Percentiles rank a stretch among this genome's conserved stretches.
These are phyloP conservation scores for Umimayanthus kanabou DNA, from an alignment of 92 coral and sea anemone genomes.

Conservation along the genomic window DNA sequence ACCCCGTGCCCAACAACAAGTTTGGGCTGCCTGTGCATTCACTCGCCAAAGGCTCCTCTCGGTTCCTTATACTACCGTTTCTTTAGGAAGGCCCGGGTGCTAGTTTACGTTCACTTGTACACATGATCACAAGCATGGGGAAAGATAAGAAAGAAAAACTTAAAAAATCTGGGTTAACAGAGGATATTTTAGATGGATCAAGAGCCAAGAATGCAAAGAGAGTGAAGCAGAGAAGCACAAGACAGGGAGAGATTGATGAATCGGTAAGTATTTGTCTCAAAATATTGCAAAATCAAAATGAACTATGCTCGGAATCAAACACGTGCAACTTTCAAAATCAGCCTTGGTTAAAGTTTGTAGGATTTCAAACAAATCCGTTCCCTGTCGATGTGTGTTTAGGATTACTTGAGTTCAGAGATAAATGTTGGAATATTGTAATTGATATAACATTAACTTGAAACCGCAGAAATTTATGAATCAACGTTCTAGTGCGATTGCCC, in stretches of 20 bases:
- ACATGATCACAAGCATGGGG: conserved; percentile 63
- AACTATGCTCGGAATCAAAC: not conserved
- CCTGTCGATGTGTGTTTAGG: no score
- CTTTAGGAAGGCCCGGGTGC: not conserved
- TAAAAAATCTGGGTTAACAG: conserved; percentile 75
- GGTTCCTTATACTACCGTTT: not conserved
- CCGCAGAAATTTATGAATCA: no score
- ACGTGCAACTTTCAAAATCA: not conserved
- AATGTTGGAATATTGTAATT: no score
- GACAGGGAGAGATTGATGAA: conserved; percentile 89
- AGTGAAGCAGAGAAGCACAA: conserved; percentile 68
- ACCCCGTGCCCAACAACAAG: no score
- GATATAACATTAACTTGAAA: no score
- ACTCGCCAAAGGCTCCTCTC: conserved; percentile 21
- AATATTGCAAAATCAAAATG: not conserved
- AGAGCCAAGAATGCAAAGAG: conserved; percentile 72
- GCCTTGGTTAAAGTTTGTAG: no score
- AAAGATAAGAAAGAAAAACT: conserved; percentile 81
- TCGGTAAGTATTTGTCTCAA: conserved; percentile 49
- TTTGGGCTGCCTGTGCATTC: no score
- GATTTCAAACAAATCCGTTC: no score
- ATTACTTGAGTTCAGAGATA: no score
- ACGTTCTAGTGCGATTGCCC: no score
- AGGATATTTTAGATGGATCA: conserved; percentile 77
- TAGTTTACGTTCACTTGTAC: not conserved